Evolutionary conservation across 1,140 invertebrate genomes (phyloP), one percentile per base, ranked within the genome.

Genomic region (Drosophila watanabei): DNA sequence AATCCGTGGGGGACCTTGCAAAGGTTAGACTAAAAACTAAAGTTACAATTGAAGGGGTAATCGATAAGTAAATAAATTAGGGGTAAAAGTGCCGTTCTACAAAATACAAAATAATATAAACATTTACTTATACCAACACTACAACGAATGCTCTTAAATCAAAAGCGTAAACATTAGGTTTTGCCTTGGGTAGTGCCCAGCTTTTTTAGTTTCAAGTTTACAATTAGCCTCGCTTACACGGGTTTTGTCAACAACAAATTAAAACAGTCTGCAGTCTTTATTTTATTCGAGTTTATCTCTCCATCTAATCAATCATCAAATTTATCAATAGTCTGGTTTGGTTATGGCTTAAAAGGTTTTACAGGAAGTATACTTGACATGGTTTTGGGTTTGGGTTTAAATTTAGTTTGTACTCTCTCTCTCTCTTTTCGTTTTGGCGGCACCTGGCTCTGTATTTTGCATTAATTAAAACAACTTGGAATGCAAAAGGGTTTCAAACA

Each of bases 381-480:
- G 51, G 79, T 79, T 82, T 82, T 39, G 14, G 51, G 43, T 79
- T 69, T 69, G 54, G 28, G 60, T 78, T 71, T 86, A 62, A 78
- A 59, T 66, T 52, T 56, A 64, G 51, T 60, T 57, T 80, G 14
- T 49, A 35, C 59, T 65, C 20, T 48, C 24, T 24, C 24, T 24
- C 24, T 24, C 3, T 24, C 3, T 75, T 83, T 76, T 82, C 65
- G 48, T 30, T 49, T 30, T 49, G 86, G 82, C 86, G 86, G 82
- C 86, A 91, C 71, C 54, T 80, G 76, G 86, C 87, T 68, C 48
- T 51, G 54, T 57, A n/a, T 75, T 88, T 88, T 85, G 79, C 79
- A 90, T 80, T 77, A 86, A 90, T 90, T 91, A 91, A 90, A 90
- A 90, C 86, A 90, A 90, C 86, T 91, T 46, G 79, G 60, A 91